These are phyloP conservation scores for Euproctis similis DNA, from an alignment of 2,888 invertebrate species.

Conservation along the genomic window DNA sequence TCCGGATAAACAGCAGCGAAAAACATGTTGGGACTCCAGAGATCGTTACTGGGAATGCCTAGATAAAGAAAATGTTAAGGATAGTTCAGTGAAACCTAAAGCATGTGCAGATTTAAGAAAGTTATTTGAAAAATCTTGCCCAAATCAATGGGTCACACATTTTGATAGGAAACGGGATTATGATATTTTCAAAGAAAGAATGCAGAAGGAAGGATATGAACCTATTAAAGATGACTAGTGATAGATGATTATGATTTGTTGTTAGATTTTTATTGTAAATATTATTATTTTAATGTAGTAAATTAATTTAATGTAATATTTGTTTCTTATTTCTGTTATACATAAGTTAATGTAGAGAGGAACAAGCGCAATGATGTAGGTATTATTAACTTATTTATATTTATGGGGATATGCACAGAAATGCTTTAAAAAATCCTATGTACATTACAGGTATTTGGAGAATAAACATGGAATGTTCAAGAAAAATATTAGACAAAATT, in stretches of 20 bases:
- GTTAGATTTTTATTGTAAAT: slow-evolving; percentile 48
- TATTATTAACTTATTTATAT: no score
- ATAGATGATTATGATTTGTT: slow-evolving; percentile 4
- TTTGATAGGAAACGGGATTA: slow-evolving; percentile 94
- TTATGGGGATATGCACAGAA: background rate
- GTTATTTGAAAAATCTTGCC: slow-evolving; percentile 85
- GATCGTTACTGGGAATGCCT: slow-evolving; percentile 95
- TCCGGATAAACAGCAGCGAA: slow-evolving; percentile 85
- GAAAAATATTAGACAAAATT: slow-evolving; percentile 22
- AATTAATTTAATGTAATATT: slow-evolving; percentile 30
- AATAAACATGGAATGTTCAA: slow-evolving; percentile 32
- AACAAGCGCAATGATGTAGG: no score
- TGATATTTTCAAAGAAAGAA: slow-evolving; percentile 89
- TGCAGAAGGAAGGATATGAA: slow-evolving; percentile 90
- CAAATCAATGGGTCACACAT: slow-evolving; percentile 93
- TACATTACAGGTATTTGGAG: background rate
- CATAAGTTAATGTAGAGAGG: no score
- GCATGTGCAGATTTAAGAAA: slow-evolving; percentile 82
- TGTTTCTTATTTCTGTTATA: no score
- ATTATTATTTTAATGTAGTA: slow-evolving; percentile 67
- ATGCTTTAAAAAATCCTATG: background rate
- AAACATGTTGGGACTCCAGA: slow-evolving; percentile 88
- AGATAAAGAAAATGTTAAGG: slow-evolving; percentile 80
- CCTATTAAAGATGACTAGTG: slow-evolving; percentile 76
- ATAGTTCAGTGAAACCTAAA: slow-evolving; percentile 66